Base-by-base conservation (phyloP, 2,113 vertebrate species). In the Pogonocichla stellata region DNA sequence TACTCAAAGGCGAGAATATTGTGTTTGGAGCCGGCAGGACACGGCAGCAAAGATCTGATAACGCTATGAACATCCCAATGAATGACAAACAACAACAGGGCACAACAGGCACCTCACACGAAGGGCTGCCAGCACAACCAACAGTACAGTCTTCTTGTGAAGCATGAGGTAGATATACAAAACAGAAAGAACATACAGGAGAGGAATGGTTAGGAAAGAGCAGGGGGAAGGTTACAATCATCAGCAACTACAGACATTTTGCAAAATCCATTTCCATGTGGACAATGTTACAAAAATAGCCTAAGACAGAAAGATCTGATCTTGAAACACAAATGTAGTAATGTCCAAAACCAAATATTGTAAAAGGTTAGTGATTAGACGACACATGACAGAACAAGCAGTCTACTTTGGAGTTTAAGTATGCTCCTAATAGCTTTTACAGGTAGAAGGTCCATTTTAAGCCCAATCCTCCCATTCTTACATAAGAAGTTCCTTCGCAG, bases 131-230 rank as follows among this genome's bases (percentile, higher is more conserved):
- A 94, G 94, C 90, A 92, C 87, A 98, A 92, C 97, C 96, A 97
- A 97, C 97, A 98, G 97, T 96, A 97, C 67, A 95, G 88, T 95
- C 97, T 94, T 94, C 97, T 98, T 96, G 96, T 96, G 97, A 97
- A 98, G 97, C 96, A 98, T 99, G 99, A 99, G 99, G 99, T 99
- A 99, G 99, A 98, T 98, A 98, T 93, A 97, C 84, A 74, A 97
- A 96, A 97, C 94, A 96, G 94, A 98, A 94, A 94, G 96, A 96
- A 86, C 71, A 67, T 84, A 96, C 20, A 65, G 82, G 25, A 81
- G 38, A 96, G 66, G 94, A 97, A 96, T 17, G 64, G 43, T 54
- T 86, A 96, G 94, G 90, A 65, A 88, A 90, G 91, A 86, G 97
- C 54, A 79, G 86, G 71, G 80, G 60, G 25, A 64, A 93, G 83